Base-by-base conservation (phyloP, 2,113 vertebrate genomes). In the Scomber japonicus region DNA sequence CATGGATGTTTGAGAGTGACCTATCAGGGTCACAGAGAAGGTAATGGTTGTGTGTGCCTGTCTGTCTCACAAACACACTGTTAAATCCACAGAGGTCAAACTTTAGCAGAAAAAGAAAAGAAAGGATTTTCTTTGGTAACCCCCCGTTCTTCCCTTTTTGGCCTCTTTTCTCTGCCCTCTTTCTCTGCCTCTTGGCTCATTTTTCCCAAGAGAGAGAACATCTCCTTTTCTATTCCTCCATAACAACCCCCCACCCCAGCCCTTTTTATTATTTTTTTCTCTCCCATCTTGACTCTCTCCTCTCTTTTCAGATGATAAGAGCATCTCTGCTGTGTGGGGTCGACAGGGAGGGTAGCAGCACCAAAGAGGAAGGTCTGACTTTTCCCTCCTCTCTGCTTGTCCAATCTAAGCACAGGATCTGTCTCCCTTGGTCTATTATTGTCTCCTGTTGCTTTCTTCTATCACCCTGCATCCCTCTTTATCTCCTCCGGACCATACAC, bases 1-100 rank as follows among this genome's bases (percentile, higher is more conserved):
- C 16, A 12, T 27, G 30, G 31, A 56, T 0, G 12, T 50, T 46
- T 17, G 27, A 64, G 0, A 55, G 64, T 30, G 77, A 82, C 68
- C 55, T 56, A 55, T 59, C 30, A 16, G 61, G 62, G 78, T 79
- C 68, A 27, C 4, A 49, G 56, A 50, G 59, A 59, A 72, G 54
- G 11, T 21, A 63, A 11, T 4, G 61, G 35, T 8, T 9, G 35
- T 40, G 35, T 35, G 31, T 35, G 5, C 5, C 31, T 35, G 30
- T 35, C 66, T 55, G 5, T 19, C 56, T 53, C 31, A 16, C 53
- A 69, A 12, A 40, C 55, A 53, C 67, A 30, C 62, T 60, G 44
- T 30, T 14, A 35, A 11, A 54, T 35, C 50, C 51, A 82, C 73
- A 68, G n/a, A 86, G 77, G 86, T 85, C 64, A 77, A 31, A 21